Conservation (phyloP, 2,797 vertebrate genomes). For the Eidolon dupreanum region DNA sequence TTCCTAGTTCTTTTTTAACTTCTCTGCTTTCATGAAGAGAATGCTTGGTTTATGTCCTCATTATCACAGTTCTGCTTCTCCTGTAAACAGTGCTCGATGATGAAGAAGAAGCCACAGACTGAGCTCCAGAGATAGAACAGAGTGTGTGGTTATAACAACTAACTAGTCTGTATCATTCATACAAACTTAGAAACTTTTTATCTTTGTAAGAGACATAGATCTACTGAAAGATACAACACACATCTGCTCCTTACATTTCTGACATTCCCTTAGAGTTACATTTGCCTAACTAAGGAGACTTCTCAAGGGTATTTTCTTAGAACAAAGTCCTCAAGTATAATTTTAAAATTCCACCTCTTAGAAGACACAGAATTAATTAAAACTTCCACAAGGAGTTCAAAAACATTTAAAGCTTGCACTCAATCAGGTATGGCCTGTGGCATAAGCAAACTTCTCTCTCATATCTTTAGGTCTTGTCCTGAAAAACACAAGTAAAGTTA, state of each 20-base stretch:
- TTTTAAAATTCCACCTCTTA: not conserved
- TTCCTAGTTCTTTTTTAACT: not conserved
- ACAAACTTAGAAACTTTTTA: not conserved
- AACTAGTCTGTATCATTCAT: not conserved
- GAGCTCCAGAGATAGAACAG: accelerated
- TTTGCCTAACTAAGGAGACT: not conserved
- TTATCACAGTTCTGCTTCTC: not conserved
- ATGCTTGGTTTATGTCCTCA: not conserved
- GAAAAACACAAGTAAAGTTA: not conserved
- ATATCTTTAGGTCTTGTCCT: not conserved
- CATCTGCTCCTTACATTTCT: not conserved
- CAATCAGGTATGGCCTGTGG: not conserved
- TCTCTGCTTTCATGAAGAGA: not conserved
- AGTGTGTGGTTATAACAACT: not conserved
- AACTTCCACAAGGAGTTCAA: not conserved
- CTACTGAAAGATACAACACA: not conserved
- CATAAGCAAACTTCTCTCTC: not conserved
- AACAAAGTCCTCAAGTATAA: not conserved
- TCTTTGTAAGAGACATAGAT: not conserved
- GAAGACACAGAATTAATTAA: not conserved
- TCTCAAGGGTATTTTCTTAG: not conserved
- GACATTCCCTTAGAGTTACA: not conserved
- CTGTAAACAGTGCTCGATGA: not conserved
- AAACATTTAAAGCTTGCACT: not conserved
- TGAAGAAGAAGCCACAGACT: not conserved